Evolutionary conservation across 1,140 invertebrate genomes (phyloP).

Genomic region (Dendrolimus kikuchii): DNA sequence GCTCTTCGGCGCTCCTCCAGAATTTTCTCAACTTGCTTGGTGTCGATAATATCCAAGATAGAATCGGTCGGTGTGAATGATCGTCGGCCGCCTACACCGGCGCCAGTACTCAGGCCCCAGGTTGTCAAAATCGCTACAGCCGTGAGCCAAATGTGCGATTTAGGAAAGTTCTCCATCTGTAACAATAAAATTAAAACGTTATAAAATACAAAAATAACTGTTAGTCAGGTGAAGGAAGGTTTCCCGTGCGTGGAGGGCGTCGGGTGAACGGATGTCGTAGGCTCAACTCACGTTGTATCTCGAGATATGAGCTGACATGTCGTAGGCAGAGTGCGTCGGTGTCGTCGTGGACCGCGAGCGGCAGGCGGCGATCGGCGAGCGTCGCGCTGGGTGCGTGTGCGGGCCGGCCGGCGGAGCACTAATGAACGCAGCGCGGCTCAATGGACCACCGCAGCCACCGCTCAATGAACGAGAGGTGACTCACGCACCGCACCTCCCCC

Average conservation of each 20-base stretch:
- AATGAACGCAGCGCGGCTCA: conserved; percentile 62
- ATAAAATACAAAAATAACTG: conserved; percentile 4
- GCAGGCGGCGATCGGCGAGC: conserved; percentile 22
- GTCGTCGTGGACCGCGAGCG: conserved; percentile 14
- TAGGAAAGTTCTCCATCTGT: conserved; percentile 59
- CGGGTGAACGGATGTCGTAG: conserved; percentile 56
- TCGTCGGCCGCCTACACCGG: conserved; percentile 48
- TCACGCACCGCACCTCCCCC: conserved; percentile 63
- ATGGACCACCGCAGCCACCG: conserved; percentile 59
- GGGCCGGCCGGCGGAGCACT: conserved; percentile 53
- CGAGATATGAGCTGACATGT: conserved; percentile 47
- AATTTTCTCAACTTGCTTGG: conserved; percentile 71
- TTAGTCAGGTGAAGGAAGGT: conserved; percentile 15
- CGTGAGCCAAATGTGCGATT: conserved; percentile 54
- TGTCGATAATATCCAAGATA: conserved; percentile 75
- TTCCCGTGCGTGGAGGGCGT: conserved; percentile 23
- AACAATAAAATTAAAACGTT: conserved; percentile 28
- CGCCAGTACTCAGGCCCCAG: conserved; percentile 39
- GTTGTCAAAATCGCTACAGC: conserved; percentile 48
- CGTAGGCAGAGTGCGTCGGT: conserved; percentile 51
- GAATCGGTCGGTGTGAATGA: conserved; percentile 67
- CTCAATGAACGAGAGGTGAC: conserved; percentile 68
- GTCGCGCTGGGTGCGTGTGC: conserved; percentile 42
- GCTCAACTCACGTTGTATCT: conserved; percentile 57
- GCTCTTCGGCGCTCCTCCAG: conserved; percentile 61